These are phyloP conservation scores for Bagarius yarrelli DNA, from an alignment of 2,113 vertebrate species.

Conservation along the genomic window DNA sequence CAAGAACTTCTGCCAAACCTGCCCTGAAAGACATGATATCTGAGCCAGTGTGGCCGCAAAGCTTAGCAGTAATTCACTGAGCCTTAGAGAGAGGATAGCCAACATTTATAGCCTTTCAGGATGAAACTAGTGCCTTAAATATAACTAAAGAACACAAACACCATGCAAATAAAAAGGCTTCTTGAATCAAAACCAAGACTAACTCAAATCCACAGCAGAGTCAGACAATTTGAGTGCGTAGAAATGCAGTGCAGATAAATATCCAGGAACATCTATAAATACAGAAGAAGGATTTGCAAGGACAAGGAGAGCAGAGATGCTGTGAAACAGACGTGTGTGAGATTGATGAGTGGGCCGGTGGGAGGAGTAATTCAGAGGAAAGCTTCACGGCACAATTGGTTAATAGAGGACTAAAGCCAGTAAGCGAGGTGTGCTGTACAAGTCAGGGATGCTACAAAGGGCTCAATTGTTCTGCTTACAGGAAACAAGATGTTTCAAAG, in stretches of 20 bases:
- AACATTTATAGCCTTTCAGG: constrained; percentile 5
- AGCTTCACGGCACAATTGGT: constrained; percentile 74
- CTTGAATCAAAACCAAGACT: not conserved
- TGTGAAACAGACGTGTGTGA: constrained; percentile 63
- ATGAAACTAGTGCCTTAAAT: constrained; percentile 5
- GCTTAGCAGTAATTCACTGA: not conserved
- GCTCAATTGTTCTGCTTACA: constrained; percentile 33
- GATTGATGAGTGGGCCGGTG: constrained; percentile 69
- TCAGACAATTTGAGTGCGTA: not conserved
- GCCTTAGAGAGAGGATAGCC: not conserved
- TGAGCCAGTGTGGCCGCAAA: not conserved
- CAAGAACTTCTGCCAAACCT: constrained; percentile 27
- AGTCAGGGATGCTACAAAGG: constrained; percentile 66
- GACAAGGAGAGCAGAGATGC: constrained; percentile 50
- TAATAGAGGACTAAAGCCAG: constrained; percentile 74
- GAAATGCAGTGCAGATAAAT: not conserved
- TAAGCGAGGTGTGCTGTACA: constrained; percentile 72
- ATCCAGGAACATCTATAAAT: not conserved
- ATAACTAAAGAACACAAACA: not conserved
- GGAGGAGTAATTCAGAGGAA: constrained; percentile 77
- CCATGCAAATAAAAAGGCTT: not conserved
- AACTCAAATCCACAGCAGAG: not conserved
- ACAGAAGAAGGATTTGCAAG: not conserved
- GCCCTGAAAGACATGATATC: not conserved
- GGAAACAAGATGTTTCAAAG: not conserved